phyloP scores from a whole-genome alignment of 2,888 invertebrate genomes.

The Diarsia brunnea region DNA sequence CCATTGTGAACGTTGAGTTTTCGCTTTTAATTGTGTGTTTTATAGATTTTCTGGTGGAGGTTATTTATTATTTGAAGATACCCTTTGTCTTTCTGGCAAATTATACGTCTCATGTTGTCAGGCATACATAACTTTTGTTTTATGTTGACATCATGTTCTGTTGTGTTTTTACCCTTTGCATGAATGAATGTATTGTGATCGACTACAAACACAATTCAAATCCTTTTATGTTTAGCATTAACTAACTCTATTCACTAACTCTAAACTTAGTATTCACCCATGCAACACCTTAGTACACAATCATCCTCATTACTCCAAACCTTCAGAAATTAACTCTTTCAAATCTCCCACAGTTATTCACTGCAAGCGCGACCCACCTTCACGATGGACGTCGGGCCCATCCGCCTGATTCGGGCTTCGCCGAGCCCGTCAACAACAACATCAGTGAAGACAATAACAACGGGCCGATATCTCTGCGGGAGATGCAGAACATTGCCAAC shows the following conservation, averaged over 20 bases:
- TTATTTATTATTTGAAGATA: constrained; percentile 31
- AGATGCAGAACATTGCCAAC: constrained; percentile 91
- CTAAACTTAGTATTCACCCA: constrained; percentile 36
- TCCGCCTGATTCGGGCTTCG: constrained; percentile 86
- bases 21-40: constrained; percentile 39
- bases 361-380: constrained; percentile 84
- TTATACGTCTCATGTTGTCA: not conserved
- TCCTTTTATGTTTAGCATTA: constrained; percentile 17
- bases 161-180: constrained; percentile 41
- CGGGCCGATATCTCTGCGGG: constrained; percentile 89
- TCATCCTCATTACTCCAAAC: not conserved
- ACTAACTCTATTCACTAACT: constrained; percentile 37
- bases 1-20: constrained; percentile 46
- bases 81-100: not conserved
- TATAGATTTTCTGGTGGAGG: constrained; percentile 46
- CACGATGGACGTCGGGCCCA: constrained; percentile 84
- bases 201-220: not conserved
- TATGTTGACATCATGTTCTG: constrained; percentile 15
- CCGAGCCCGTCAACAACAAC: constrained; percentile 87
- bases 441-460: constrained; percentile 90
- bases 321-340: constrained; percentile 5
- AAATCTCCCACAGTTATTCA: constrained; percentile 80
- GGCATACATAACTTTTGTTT: not conserved
- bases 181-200: constrained; percentile 27
- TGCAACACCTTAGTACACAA: constrained; percentile 19